Conservation (phyloP, 64 coral and sea anemone species). For the Dendrophyllia cribrosa region DNA sequence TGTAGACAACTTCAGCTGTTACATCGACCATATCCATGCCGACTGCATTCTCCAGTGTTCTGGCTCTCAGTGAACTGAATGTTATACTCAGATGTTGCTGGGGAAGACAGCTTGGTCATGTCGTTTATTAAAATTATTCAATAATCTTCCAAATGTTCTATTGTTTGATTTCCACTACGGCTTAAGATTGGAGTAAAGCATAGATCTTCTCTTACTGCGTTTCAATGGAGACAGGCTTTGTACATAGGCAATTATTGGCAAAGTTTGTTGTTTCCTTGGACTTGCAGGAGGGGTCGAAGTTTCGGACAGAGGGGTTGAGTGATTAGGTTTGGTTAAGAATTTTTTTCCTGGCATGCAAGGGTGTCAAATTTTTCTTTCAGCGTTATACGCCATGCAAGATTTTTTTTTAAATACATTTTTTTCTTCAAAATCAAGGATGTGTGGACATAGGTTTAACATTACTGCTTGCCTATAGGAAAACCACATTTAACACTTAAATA, state of each 20-base stretch:
- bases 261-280: neutral
- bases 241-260: slow-evolving; percentile 44
- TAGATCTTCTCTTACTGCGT: slow-evolving; percentile 32
- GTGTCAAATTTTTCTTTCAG: no score
- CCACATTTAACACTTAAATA: no score
- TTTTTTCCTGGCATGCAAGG: no score
- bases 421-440: no score
- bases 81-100: neutral
- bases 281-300: neutral
- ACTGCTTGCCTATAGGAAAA: no score
- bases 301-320: no score
- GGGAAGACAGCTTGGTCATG: slow-evolving; percentile 18
- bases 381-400: no score
- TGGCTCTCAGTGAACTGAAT: slow-evolving; percentile 10
- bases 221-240: slow-evolving; percentile 51
- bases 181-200: slow-evolving; percentile 34
- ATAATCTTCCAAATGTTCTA: slow-evolving; percentile 3
- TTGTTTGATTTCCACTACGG: slow-evolving; percentile 30
- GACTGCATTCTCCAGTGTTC: slow-evolving; percentile 1
- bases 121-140: slow-evolving; percentile 42
- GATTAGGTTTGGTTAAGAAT: no score
- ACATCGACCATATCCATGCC: slow-evolving; percentile 38
- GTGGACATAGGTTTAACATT: no score
- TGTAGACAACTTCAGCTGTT: slow-evolving; percentile 41
- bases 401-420: no score